A percentile compares a stretch with the other conserved stretches of the same genome.
phyloP scores from a whole-genome alignment of 2,888 invertebrate species.

The Oasisia sp. region DNA sequence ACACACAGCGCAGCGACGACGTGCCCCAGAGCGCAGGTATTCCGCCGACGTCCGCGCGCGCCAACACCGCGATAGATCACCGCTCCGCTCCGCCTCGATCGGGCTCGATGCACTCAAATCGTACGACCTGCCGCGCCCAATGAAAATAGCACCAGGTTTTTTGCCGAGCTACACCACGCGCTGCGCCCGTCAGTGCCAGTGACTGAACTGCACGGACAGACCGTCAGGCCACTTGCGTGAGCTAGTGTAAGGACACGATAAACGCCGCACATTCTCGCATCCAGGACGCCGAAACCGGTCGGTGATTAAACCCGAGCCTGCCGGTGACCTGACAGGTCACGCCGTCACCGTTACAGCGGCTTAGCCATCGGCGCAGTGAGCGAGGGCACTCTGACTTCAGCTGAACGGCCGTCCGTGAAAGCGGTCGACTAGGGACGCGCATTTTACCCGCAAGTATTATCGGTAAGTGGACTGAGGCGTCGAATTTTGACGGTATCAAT shows the following conservation, averaged over 20 bases:
- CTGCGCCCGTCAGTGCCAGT: not conserved
- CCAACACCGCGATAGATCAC: not conserved
- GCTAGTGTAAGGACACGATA: not conserved
- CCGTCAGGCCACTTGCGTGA: not conserved
- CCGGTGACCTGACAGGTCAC: not conserved
- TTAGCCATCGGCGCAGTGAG: not conserved
- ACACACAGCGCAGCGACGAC: not conserved
- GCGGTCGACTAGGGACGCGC: not conserved
- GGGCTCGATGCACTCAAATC: not conserved
- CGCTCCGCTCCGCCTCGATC: not conserved
- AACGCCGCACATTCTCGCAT: not conserved
- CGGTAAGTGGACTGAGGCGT: not conserved
- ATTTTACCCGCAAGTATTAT: not conserved
- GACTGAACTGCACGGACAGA: not conserved
- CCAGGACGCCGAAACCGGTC: not conserved
- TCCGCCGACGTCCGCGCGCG: not conserved
- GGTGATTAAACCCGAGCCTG: not conserved
- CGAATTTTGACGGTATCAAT: not conserved
- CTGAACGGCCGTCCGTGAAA: not conserved
- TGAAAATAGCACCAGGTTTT: constrained; percentile 12
- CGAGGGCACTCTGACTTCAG: not conserved
- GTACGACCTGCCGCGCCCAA: not conserved
- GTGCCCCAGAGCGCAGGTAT: not conserved
- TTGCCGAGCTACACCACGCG: not conserved
- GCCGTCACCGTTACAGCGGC: not conserved